phyloP scores from a whole-genome alignment of 2,888 invertebrate species.

The Bimastos eiseni region DNA sequence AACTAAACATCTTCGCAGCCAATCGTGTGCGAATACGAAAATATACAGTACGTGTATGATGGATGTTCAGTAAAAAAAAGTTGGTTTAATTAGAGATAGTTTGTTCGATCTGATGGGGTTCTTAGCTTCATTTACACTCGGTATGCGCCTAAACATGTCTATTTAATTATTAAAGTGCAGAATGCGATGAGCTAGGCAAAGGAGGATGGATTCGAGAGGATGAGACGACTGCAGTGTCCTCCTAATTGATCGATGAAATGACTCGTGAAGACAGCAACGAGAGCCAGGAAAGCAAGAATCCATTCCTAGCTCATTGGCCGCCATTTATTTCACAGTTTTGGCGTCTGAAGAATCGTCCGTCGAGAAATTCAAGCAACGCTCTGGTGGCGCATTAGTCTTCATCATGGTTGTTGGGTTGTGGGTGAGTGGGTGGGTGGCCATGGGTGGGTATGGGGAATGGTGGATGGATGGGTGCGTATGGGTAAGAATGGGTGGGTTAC shows the following conservation, averaged over 20 bases:
- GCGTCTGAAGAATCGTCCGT: neutral
- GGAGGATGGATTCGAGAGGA: neutral
- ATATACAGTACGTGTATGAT: neutral
- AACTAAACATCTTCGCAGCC: neutral
- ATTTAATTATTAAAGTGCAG: too few species aligned
- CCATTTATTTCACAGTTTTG: neutral
- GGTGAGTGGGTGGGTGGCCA: too few species aligned
- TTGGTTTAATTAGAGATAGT: neutral
- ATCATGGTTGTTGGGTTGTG: neutral
- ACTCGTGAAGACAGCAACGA: neutral
- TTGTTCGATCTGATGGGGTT: too few species aligned
- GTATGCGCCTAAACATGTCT: too few species aligned
- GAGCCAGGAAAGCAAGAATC: neutral
- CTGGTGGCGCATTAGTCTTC: neutral
- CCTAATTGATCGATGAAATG: constrained; percentile 13
- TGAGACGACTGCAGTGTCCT: too few species aligned
- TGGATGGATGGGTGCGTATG: too few species aligned
- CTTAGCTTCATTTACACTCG: too few species aligned
- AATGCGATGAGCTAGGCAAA: neutral
- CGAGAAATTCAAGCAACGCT: neutral
- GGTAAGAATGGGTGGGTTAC: too few species aligned
- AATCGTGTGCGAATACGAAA: neutral
- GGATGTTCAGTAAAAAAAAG: neutral
- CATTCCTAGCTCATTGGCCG: neutral
- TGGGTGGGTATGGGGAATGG: too few species aligned